Evolutionary conservation across 2,888 invertebrate genomes (phyloP), one percentile per base, ranked within the genome.

Genomic region (Syrphus vitripennis): DNA sequence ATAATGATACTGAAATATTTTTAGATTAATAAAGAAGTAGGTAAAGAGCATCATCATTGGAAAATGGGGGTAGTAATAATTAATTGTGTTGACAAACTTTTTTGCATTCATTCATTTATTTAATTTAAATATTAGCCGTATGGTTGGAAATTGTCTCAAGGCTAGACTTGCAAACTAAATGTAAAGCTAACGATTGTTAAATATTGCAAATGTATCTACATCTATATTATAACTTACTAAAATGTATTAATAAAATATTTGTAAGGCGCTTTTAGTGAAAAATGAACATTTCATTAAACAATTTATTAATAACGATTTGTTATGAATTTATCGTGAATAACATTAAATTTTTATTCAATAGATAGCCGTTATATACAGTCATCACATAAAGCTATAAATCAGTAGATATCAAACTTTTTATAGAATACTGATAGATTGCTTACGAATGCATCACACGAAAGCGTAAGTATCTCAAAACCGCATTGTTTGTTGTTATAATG

Each of bases 401-500:
- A n/a, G n/a, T n/a, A n/a, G n/a, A n/a, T n/a, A n/a, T n/a, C 1
- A 29, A 55, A 55, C 10, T 31, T 10, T 55, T 55, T 29, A 4
- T 31, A 55, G 5, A 55, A 3, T 9, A 59, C n/a, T n/a, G n/a
- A n/a, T n/a, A n/a, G n/a, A n/a, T n/a, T n/a, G 61, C 53, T 63
- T 70, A 77, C 63, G 50, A 12, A 53, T 40, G 57, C 78, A 69
- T 67, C 67, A 72, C 67, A 61, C 53, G 69, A 50, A 42, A n/a
- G 19, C 2, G 21, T 16, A 55, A 14, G 4, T 42, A 40, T 42
- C 24, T 69, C 67, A 21, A 53, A 74, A 83, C 83, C 77, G 40
- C 77, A 82, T 63, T 59, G 21, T 29, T 57, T 45, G 16, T 61
- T 24, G 21, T 57, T 65, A 57, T 57, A 71, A 71, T 55, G 26